Conservation (phyloP, 2,888 invertebrate species). For the Drosophila siamana region DNA sequence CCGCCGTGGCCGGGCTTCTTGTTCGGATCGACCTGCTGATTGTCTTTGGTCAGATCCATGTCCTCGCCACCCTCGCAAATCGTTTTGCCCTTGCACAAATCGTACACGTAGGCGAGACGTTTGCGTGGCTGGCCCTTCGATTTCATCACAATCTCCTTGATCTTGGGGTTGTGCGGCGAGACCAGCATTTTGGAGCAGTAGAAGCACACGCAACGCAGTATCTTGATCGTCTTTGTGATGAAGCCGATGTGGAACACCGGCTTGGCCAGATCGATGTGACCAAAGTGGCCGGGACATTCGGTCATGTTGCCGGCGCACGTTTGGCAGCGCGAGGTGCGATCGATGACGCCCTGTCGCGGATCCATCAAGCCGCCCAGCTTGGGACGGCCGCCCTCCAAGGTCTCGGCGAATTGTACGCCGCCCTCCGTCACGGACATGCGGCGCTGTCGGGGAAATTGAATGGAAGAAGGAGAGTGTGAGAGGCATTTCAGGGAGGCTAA, state of each 20-base stretch:
- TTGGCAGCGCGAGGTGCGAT: conserved; percentile 96
- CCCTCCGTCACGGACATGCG: conserved; percentile 99
- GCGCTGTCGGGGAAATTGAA: conserved; percentile 87
- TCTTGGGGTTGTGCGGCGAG: conserved; percentile 92
- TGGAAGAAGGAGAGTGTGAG: background rate
- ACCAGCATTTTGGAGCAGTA: conserved; percentile 99
- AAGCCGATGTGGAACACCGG: conserved; percentile 99
- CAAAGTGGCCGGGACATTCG: conserved; percentile 99
- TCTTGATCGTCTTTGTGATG: conserved; percentile 98
- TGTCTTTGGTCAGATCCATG: conserved; percentile 95
- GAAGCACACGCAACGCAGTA: conserved; percentile 99
- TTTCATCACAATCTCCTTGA: conserved; percentile 91
- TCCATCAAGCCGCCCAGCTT: conserved; percentile 99
- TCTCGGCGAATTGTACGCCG: conserved; percentile 98
- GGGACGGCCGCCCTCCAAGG: conserved; percentile 99
- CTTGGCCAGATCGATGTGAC: conserved; percentile 98
- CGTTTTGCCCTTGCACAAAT: conserved; percentile 98
- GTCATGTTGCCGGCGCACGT: conserved; percentile 99
- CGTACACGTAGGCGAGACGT: conserved; percentile 97
- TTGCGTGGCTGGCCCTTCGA: conserved; percentile 98
- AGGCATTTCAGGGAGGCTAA: background rate
- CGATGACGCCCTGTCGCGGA: conserved; percentile 98
- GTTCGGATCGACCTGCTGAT: conserved; percentile 86
- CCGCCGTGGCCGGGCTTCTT: conserved; percentile 93
- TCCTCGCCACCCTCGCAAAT: conserved; percentile 99